phyloP scores from a whole-genome alignment of 2,888 invertebrate genomes.

The Pammene aurita region DNA sequence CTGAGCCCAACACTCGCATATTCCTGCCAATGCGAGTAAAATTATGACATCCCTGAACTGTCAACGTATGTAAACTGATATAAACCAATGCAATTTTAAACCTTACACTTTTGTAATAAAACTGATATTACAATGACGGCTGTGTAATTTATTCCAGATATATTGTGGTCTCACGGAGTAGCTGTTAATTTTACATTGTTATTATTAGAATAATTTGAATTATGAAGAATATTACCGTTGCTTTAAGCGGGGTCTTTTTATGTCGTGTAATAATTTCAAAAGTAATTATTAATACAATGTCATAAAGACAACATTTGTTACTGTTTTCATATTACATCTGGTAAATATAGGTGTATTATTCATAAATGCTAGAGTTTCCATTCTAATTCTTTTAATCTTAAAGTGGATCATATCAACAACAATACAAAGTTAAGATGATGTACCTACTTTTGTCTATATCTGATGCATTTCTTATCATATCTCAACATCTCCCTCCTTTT shows the following conservation, averaged over 20 bases:
- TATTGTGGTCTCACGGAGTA: constrained; percentile 19
- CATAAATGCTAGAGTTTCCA: background rate
- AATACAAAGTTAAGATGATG: background rate
- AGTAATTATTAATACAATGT: background rate
- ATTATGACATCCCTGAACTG: no score
- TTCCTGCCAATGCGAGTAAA: no score
- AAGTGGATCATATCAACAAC: background rate
- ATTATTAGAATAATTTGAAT: constrained; percentile 13
- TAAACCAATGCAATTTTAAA: background rate
- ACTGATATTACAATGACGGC: background rate
- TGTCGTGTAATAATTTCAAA: background rate
- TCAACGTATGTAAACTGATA: no score
- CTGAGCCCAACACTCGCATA: no score
- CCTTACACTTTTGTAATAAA: background rate
- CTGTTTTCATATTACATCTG: background rate
- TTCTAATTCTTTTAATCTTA: background rate
- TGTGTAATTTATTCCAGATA: background rate
- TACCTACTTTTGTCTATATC: background rate
- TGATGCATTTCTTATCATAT: background rate
- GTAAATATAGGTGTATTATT: constrained; percentile 3
- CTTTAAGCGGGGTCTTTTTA: background rate
- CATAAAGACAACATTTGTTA: background rate
- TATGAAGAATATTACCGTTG: background rate
- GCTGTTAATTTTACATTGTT: constrained; percentile 22
- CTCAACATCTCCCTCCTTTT: background rate